Base-by-base conservation (phyloP, 2,888 invertebrate species). In the Molorchus minor region DNA sequence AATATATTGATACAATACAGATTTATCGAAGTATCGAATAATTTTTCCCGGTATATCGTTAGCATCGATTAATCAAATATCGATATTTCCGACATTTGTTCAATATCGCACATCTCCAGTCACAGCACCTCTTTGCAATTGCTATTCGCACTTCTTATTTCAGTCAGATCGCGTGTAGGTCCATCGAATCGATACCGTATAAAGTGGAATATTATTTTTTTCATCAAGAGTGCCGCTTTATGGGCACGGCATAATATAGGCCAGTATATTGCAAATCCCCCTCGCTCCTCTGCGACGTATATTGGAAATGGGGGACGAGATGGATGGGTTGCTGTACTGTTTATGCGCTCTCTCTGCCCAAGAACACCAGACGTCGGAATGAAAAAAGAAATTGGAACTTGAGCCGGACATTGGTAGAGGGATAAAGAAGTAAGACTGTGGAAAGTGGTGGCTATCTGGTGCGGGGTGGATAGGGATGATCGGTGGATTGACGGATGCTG, bases 321-420 rank as follows among this genome's bases (percentile, higher is more conserved):
- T 77, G 76, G 77, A 77, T 78, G 72, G 76, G 74, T 74, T 75
- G 75, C 73, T 72, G 76, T 75, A 74, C 75, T 77, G 77, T 77
- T 76, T 78, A 77, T 77, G 75, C 77, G 76, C 68, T 61, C 77
- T 75, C 68, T 61, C 65, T 66, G 61, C 68, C 65, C 41, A 41
- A 52, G 49, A 52, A 52, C 52, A 52, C 17, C 52, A 52, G 71
- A 68, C 69, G 69, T 66, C 66, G 64, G 69, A 67, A 67, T 64
- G 63, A 60, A 64, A 69, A 70, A 71, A 71, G 71, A 74, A 74
- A 74, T 74, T 74, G 74, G 73, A 74, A 74, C 72, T 72, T 73
- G 73, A 73, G 73, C 72, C 70, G 74, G 74, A 72, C 74, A 69
- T 66, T 61, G 61, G 56, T 63, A 49, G 16, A 54, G 17, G 46